Evolutionary conservation across 2,797 vertebrate species (phyloP).

Genomic region (Cyprinella venusta): DNA sequence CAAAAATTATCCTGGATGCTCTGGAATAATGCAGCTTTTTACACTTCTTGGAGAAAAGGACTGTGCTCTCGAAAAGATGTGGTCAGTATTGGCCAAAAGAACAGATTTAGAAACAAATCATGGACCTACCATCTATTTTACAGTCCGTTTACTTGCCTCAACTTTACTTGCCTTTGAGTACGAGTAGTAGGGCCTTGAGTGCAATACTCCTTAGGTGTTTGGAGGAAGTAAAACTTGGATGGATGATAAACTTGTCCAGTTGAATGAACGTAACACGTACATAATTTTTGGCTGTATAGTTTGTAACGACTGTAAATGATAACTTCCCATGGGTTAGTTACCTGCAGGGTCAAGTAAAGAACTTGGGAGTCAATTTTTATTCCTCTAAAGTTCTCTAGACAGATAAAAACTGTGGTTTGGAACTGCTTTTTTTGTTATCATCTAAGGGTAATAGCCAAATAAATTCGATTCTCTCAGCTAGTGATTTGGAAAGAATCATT

Average conservation of each 20-base stretch:
- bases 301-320: background rate
- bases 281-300: background rate
- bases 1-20: constrained; percentile 28
- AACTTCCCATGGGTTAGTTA: background rate
- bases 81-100: constrained; percentile 30
- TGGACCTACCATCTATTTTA: background rate
- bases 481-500: background rate
- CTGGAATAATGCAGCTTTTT: constrained; percentile 36
- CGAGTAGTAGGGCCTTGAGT: background rate
- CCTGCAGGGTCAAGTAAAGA: background rate
- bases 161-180: background rate
- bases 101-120: background rate
- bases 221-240: background rate
- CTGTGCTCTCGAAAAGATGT: constrained; percentile 15
- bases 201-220: background rate
- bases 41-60: constrained; percentile 8
- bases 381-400: background rate
- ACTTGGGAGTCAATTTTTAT: background rate
- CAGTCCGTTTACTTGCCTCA: background rate
- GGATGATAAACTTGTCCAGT: background rate
- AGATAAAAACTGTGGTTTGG: background rate
- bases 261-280: background rate
- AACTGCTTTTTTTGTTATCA: background rate
- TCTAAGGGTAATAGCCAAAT: background rate
- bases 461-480: background rate